A percentile compares a stretch with the other conserved stretches of the same genome.
These are phyloP conservation scores for Papilio aristodemus DNA, from an alignment of 1,140 invertebrate genomes.

Conservation along the genomic window DNA sequence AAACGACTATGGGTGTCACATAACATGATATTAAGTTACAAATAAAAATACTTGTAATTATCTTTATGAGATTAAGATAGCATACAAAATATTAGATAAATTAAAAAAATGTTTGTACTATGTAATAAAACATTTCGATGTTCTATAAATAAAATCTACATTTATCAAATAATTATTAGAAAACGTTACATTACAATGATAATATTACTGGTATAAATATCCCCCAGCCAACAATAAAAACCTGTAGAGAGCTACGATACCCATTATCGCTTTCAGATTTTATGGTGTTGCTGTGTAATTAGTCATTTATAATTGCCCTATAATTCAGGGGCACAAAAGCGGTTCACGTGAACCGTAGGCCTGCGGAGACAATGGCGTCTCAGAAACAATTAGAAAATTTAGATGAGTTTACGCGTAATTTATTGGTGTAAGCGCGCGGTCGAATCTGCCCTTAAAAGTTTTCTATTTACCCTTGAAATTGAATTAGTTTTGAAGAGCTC, in stretches of 20 bases:
- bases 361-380: conserved; percentile 42
- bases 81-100: too few species aligned
- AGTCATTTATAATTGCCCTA: conserved; percentile 48
- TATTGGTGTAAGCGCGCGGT: conserved; percentile 33
- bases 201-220: neutral
- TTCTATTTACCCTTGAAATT: conserved; percentile 29
- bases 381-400: conserved; percentile 47
- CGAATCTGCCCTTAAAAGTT: conserved; percentile 29
- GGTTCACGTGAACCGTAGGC: conserved; percentile 30
- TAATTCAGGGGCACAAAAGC: conserved; percentile 45
- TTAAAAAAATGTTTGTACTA: too few species aligned
- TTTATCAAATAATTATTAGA: neutral
- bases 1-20: too few species aligned
- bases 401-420: conserved; percentile 46
- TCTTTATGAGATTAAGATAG: too few species aligned
- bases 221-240: conserved; percentile 4
- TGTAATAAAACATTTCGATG: neutral
- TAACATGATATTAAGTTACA: too few species aligned
- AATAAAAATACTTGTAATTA: too few species aligned
- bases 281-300: conserved; percentile 32
- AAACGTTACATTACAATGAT: neutral
- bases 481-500: conserved; percentile 25
- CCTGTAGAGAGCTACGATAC: neutral
- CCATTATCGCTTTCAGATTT: conserved; percentile 27
- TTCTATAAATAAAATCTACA: neutral